Evolutionary conservation across 2,113 vertebrate genomes (phyloP), one percentile per base, ranked within the genome.

Genomic region (Romanogobio albipinnatus): DNA sequence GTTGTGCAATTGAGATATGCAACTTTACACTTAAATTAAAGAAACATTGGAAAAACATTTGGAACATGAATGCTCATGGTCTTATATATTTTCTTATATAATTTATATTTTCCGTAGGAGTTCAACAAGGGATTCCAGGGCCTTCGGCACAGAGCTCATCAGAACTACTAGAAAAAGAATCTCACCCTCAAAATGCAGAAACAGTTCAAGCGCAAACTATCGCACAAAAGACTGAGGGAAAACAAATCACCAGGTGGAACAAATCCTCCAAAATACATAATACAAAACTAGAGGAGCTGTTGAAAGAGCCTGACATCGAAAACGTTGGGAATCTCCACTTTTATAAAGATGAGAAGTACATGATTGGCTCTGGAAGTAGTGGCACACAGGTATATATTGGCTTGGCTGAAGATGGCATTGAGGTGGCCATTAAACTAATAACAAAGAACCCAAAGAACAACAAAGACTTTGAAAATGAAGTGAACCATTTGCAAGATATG

Each of bases 391-490:
- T 86, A 2, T 86, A 83, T 45, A n/a, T 86, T 14, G 85, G 81
- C 5, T 9, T 86, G 15, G 62, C 47, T 17, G 3, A 39, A 61
- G 85, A 86, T 11, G 81, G 81, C 33, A 62, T 66, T 43, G 85
- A 86, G 4, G 85, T 86, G 9, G 85, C 85, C 15, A 49, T 86
- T 29, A 86, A 86, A 78, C 22, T 7, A 49, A 86, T 83, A 7
- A 3, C 3, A 1, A 83, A 83, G 26, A 5, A 11, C 47, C 43
- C n/a, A 7, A 17, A 33, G 14, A 62, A 73, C 19, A 15, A 10
- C 22, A 26, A 49, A 36, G 1, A 51, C 11, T 36, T 86, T 36
- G 19, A 79, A 26, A 43, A 83, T 64, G 85, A 86, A 26, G 68
- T 73, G 39, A 19, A 1, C 0, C 1, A 1, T 6, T 22, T 86